Percentiles rank a stretch among this genome's conserved stretches.
Evolutionary conservation across 1,140 invertebrate species (phyloP).

Genomic region (Chionoecetes opilio): DNA sequence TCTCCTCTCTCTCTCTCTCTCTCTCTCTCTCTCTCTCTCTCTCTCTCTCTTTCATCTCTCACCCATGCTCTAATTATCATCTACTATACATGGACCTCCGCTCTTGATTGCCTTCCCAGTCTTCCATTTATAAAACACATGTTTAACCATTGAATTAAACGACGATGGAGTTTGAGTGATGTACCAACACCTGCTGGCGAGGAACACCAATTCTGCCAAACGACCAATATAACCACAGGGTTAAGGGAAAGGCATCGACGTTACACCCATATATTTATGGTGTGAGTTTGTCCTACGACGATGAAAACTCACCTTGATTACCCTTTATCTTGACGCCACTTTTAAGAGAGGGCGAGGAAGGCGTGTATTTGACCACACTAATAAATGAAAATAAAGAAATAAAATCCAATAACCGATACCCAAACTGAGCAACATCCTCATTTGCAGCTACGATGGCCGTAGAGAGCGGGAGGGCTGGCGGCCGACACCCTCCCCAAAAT

Average conservation of each 20-base stretch:
- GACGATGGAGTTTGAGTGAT: background rate
- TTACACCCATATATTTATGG: background rate
- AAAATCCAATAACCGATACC: background rate
- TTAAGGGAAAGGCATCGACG: background rate
- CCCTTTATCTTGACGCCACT: background rate
- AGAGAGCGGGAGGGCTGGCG: background rate
- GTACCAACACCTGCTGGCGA: background rate
- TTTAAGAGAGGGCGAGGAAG: background rate
- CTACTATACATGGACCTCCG: too few species aligned
- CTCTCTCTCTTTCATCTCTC: background rate
- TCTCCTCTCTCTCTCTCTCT: conserved; percentile 35
- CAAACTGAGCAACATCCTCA: background rate
- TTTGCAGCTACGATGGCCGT: background rate
- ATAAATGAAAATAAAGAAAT: conserved; percentile 7
- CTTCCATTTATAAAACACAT: too few species aligned
- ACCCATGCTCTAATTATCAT: too few species aligned
- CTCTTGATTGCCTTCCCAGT: too few species aligned
- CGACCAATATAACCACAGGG: background rate
- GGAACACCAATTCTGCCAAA: background rate
- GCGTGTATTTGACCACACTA: background rate
- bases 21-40: conserved; percentile 35
- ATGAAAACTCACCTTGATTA: conserved; percentile 7
- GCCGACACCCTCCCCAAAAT: background rate
- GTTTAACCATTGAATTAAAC: background rate
- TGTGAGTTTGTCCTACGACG: background rate